A percentile compares a stretch with the other conserved stretches of the same genome.
Evolutionary conservation across 1,140 invertebrate species (phyloP).

Genomic region (Trissolcus basalis): DNA sequence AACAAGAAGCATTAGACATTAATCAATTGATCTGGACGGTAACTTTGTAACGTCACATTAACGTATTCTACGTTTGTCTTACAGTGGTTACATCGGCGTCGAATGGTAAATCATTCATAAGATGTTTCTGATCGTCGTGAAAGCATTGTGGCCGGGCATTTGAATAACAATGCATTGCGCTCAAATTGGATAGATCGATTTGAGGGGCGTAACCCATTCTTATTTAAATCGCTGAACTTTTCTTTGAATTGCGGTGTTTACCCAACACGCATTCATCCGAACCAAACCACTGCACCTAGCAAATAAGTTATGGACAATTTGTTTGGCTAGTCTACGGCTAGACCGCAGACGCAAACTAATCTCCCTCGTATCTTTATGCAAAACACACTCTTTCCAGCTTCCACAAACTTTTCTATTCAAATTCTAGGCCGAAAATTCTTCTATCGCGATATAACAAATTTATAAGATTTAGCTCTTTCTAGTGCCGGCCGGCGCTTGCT

Average conservation of each 20-base stretch:
- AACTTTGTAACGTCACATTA: constrained; percentile 36
- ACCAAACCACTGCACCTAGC: not conserved
- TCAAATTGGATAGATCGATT: constrained; percentile 45
- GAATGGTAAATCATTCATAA: constrained; percentile 48
- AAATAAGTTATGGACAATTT: constrained; percentile 3
- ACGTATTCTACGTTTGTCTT: constrained; percentile 36
- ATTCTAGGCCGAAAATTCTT: constrained; percentile 16
- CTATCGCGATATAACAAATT: constrained; percentile 34
- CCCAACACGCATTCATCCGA: constrained; percentile 62
- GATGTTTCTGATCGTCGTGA: constrained; percentile 33
- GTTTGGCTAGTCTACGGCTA: not conserved
- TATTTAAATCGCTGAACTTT: constrained; percentile 58
- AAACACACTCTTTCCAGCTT: constrained; percentile 19
- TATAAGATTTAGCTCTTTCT: constrained; percentile 16
- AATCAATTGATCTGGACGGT: constrained; percentile 37
- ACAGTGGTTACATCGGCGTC: constrained; percentile 23
- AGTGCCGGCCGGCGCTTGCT: constrained; percentile 8
- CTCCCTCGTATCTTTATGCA: constrained; percentile 34
- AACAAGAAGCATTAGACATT: constrained; percentile 17
- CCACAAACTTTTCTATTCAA: constrained; percentile 28
- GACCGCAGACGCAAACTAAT: constrained; percentile 9
- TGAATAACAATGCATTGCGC: constrained; percentile 71
- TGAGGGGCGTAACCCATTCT: constrained; percentile 57
- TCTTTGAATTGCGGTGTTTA: constrained; percentile 61
- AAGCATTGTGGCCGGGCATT: constrained; percentile 54